These are phyloP conservation scores for Bos taurus DNA, from an alignment of 2,113 vertebrate species.

Conservation along the genomic window ARS-UCD2.0 NC_037343.1:67778501-67779000, in stretches of 20 bases:
- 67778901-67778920: neutral
- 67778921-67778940: fast-evolving
- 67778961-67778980: neutral
- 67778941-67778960: fast-evolving
- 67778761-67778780: neutral
- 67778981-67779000: neutral
- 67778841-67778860: neutral
- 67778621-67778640: neutral
- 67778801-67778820: neutral
- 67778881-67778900: neutral
- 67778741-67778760: neutral
- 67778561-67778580: no score
- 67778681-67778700: neutral
- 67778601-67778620: neutral
- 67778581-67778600: neutral
- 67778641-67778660: neutral
- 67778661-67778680: neutral
- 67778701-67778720: neutral
- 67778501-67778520: neutral
- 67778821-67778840: neutral
- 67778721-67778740: neutral
- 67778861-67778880: neutral
- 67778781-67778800: neutral
- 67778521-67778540: neutral
- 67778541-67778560: neutral